Evolutionary conservation across 2,113 vertebrate genomes (phyloP).

Genomic region (Phoxinus phoxinus): DNA sequence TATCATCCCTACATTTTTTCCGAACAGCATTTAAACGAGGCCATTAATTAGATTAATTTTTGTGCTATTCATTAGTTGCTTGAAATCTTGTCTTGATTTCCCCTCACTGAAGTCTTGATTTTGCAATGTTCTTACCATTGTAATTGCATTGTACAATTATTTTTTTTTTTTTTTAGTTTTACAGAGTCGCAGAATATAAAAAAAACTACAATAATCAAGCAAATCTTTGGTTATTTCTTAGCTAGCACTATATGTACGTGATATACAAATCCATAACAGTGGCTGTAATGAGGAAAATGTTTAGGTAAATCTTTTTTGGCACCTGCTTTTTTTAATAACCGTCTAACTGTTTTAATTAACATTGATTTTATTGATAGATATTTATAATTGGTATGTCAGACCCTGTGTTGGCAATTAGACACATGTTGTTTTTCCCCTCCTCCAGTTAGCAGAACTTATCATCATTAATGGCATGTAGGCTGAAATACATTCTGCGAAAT

Average conservation of each 20-base stretch:
- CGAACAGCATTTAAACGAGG: constrained; percentile 15
- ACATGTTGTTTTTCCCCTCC: background rate
- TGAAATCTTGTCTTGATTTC: background rate
- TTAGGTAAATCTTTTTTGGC: background rate
- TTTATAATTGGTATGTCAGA: background rate
- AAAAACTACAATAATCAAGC: background rate
- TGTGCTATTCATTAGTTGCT: background rate
- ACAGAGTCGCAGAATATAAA: background rate
- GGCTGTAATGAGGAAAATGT: background rate
- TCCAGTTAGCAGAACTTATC: background rate
- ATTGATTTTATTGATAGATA: background rate
- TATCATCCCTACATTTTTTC: background rate
- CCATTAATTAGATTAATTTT: constrained; percentile 6
- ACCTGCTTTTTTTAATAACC: background rate
- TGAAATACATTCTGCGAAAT: background rate
- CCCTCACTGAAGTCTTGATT: background rate
- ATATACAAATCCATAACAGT: background rate
- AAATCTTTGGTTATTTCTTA: background rate
- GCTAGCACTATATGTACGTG: background rate
- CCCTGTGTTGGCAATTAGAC: background rate
- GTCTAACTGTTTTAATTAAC: background rate
- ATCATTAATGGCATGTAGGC: background rate
- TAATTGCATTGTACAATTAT: too few species aligned
- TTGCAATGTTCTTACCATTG: background rate
- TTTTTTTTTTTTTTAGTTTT: too few species aligned